Conservation (phyloP, 2,113 vertebrate genomes). For the Heptranchias perlo region DNA sequence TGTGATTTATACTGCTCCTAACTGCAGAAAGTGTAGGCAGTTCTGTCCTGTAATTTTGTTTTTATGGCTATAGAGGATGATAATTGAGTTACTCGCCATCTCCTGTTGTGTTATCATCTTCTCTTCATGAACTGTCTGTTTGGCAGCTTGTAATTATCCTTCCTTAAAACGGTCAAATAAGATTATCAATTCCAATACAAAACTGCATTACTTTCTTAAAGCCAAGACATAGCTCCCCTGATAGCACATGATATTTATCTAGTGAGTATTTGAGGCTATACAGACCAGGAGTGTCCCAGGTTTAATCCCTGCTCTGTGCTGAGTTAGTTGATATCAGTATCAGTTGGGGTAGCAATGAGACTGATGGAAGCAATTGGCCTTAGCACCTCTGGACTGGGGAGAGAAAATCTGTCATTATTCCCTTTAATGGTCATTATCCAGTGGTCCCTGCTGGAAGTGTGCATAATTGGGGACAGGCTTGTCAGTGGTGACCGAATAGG, state of each 20-base stretch:
- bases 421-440: neutral
- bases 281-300: neutral
- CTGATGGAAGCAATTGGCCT: neutral
- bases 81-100: slow-evolving; percentile 27
- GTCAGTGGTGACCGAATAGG: neutral
- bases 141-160: slow-evolving; percentile 7
- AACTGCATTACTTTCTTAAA: slow-evolving; percentile 28
- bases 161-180: neutral
- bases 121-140: neutral
- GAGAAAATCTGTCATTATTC: neutral
- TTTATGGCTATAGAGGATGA: neutral
- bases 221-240: neutral
- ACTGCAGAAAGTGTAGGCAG: neutral
- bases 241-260: neutral
- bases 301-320: neutral
- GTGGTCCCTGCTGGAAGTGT: neutral
- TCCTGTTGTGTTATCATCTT: neutral
- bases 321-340: neutral
- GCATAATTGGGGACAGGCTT: neutral
- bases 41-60: slow-evolving; percentile 32
- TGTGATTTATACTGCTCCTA: neutral
- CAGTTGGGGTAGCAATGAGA: neutral
- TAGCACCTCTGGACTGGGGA: neutral
- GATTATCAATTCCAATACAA: slow-evolving; percentile 8
- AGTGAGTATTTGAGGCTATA: neutral